Conservation (phyloP, 2,888 invertebrate species). For the Melipona beecheii region DNA sequence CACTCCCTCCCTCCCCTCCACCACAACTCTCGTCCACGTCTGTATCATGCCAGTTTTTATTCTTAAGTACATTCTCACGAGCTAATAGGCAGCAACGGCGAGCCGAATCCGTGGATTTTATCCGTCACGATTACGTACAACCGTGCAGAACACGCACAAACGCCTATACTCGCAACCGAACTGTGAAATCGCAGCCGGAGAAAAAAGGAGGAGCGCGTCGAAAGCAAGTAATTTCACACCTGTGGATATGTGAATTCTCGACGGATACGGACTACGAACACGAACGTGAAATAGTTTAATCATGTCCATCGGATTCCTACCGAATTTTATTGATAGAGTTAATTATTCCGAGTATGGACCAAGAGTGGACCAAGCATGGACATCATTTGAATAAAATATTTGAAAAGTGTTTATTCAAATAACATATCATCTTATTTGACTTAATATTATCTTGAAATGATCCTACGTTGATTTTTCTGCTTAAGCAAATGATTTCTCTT, state of each 20-base stretch:
- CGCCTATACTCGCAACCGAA: slow-evolving; percentile 58
- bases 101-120: slow-evolving; percentile 70
- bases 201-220: slow-evolving; percentile 64
- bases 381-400: no score
- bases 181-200: slow-evolving; percentile 63
- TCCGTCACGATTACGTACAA: slow-evolving; percentile 75
- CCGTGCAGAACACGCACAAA: slow-evolving; percentile 71
- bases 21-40: slow-evolving; percentile 63
- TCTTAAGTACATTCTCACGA: slow-evolving; percentile 72
- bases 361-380: neutral
- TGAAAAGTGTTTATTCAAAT: no score
- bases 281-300: slow-evolving; percentile 28
- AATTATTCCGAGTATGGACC: neutral
- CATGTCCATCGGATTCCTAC: neutral
- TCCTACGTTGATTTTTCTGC: no score
- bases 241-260: slow-evolving; percentile 61
- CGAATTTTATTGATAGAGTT: neutral
- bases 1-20: neutral
- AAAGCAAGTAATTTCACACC: slow-evolving; percentile 69
- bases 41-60: slow-evolving; percentile 76
- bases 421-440: no score
- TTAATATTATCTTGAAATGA: no score
- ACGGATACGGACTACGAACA: slow-evolving; percentile 23
- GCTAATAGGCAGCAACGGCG: slow-evolving; percentile 63
- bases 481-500: no score